Conservation (phyloP, 2,797 vertebrate species). For the Tadarida brasiliensis region DNA sequence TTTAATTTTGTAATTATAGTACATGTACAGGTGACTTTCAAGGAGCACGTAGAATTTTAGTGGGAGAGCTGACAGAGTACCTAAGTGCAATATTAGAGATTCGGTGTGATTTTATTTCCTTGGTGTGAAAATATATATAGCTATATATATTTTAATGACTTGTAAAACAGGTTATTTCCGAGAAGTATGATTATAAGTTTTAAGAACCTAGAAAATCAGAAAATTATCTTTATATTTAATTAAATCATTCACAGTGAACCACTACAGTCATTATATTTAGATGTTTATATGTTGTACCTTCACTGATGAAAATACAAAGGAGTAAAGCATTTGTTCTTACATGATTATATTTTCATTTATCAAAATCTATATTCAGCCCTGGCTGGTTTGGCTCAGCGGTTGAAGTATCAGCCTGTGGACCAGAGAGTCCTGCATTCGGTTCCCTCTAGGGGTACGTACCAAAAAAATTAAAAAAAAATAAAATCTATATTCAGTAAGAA, state of each 20-base stretch:
- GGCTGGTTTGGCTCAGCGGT: no score
- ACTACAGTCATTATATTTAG: background rate
- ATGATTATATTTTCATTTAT: background rate
- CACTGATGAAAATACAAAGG: background rate
- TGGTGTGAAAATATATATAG: background rate
- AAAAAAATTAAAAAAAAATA: no score
- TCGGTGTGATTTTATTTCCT: background rate
- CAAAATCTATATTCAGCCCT: no score
- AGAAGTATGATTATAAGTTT: constrained; percentile 13
- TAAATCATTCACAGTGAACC: background rate
- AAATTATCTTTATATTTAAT: background rate
- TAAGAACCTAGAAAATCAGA: background rate
- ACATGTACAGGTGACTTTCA: background rate
- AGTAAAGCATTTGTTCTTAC: background rate
- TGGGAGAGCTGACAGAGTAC: background rate
- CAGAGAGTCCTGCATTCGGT: no score
- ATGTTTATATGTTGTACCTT: background rate
- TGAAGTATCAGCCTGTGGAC: no score
- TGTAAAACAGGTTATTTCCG: background rate
- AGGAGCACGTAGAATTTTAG: background rate
- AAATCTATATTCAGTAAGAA: background rate
- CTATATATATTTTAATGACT: background rate
- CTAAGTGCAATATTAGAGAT: background rate
- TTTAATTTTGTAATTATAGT: background rate
- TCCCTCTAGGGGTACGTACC: no score